These are phyloP conservation scores for Troides helena DNA, from an alignment of 2,888 invertebrate species.

Conservation along the genomic window DNA sequence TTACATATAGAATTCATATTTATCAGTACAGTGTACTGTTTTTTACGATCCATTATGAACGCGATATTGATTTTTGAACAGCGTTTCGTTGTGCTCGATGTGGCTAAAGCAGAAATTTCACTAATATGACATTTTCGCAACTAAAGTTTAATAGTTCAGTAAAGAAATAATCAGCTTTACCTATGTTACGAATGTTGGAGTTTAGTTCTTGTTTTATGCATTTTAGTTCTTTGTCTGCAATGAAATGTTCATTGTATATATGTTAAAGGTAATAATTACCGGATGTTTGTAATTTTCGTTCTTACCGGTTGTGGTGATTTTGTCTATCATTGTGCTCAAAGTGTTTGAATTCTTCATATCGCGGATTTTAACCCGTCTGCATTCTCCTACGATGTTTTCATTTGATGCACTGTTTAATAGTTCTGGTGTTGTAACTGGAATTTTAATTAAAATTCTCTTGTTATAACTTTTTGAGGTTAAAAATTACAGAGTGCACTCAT, in stretches of 20 bases:
- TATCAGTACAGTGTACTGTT: conserved; percentile 53
- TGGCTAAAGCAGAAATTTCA: conserved; percentile 49
- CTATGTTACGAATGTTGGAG: conserved; percentile 9
- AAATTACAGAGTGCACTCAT: background rate
- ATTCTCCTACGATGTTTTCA: background rate
- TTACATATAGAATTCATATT: conserved; percentile 48
- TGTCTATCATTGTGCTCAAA: conserved; percentile 16
- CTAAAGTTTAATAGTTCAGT: conserved; percentile 5
- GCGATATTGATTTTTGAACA: conserved; percentile 56
- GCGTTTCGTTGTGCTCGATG: conserved; percentile 39
- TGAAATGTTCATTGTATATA: background rate
- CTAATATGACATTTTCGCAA: conserved; percentile 33
- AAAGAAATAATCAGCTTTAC: background rate
- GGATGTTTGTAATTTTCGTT: background rate
- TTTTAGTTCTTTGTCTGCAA: conserved; percentile 18
- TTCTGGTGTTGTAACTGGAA: conserved; percentile 8
- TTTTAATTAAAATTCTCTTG: background rate
- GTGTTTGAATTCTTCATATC: conserved; percentile 3
- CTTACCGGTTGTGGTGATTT: conserved; percentile 19
- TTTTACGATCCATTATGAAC: conserved; percentile 53
- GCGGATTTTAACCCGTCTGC: background rate
- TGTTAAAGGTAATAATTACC: background rate
- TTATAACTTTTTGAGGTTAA: background rate
- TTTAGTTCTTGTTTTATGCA: conserved; percentile 15
- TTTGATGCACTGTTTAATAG: conserved; percentile 5